Base-by-base conservation (phyloP, 2,797 vertebrate species). In the Brotula barbata region DNA sequence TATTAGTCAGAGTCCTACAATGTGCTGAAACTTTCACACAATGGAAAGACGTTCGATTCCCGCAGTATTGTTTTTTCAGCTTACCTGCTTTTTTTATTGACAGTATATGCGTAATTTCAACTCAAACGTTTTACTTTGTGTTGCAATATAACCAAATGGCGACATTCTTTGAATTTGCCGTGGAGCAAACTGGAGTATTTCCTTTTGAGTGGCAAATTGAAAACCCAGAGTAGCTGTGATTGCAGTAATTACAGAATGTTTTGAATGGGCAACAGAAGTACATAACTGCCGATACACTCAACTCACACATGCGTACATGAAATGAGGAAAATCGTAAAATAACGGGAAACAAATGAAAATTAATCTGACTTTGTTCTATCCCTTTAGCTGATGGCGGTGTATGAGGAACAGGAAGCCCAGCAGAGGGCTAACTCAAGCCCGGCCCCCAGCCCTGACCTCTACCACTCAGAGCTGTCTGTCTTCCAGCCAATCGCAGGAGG, bases 351-450 rank as follows among this genome's bases (percentile, higher is more conserved):
- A 1, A 53, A 46, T 41, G 11, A 1, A 5, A 36, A 10, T 15
- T 13, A 16, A 28, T n/a, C 25, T 58, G 55, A 77, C 8, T 12
- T 40, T 3, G 61, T 17, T 51, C 21, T 61, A n/a, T 57, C 1
- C 58, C 42, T 77, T 56, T 51, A 99, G 97, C 90, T 99, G 84
- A 95, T 98, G 81, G 97, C 97, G 1, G 90, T 98, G 84, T 98
- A 96, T 77, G 96, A 98, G 6, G 96, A 98, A 60, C 87, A 89
- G 80, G 88, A 89, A 84, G 85, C 84, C 82, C 87, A 88, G 83
- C 85, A 90, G 64, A 86, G 92, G 39, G 65, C 83, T 4, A 90
- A 90, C 28, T 76, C 66, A 1, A 83, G 77, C 45, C 71, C 75
- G 1, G 61, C 75, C 67, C 91, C 92, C 23, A 96, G 92, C 80